Conservation (phyloP, 2,797 vertebrate genomes). For the Trematomus bernacchii region DNA sequence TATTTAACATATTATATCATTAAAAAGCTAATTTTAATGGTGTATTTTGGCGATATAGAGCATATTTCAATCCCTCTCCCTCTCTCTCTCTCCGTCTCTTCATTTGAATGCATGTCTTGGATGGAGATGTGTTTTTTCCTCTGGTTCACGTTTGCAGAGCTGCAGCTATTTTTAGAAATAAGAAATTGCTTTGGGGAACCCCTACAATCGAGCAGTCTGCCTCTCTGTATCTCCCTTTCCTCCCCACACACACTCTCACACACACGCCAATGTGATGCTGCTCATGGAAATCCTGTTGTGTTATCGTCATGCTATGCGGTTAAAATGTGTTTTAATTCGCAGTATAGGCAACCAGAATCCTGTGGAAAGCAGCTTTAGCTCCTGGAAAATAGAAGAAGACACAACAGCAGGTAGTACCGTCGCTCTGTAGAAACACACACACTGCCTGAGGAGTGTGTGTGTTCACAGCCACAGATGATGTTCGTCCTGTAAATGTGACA, state of each 20-base stretch:
- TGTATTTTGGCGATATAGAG: too few species aligned
- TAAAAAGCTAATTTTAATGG: too few species aligned
- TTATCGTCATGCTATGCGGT: not conserved
- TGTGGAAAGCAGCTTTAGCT: not conserved
- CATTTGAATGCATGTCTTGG: not conserved
- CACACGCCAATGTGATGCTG: not conserved
- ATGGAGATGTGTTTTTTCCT: constrained; percentile 9
- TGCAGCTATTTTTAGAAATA: constrained; percentile 69
- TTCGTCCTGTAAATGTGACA: constrained; percentile 32
- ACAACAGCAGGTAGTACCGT: not conserved
- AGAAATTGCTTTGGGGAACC: constrained; percentile 68
- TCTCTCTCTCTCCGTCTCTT: too few species aligned
- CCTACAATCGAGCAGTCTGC: constrained; percentile 50
- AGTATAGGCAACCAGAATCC: not conserved
- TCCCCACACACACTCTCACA: constrained; percentile 1
- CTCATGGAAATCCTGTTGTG: not conserved
- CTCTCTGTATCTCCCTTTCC: constrained; percentile 12
- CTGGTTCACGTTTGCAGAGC: constrained; percentile 48
- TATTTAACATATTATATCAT: too few species aligned
- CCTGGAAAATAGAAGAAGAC: not conserved
- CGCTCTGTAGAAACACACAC: not conserved
- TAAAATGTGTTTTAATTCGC: not conserved
- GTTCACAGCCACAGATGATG: constrained; percentile 1
- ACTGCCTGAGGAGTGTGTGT: constrained; percentile 8
- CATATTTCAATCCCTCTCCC: too few species aligned